phyloP scores from a whole-genome alignment of 2,888 invertebrate species.

The Drosophila melanocephala region DNA sequence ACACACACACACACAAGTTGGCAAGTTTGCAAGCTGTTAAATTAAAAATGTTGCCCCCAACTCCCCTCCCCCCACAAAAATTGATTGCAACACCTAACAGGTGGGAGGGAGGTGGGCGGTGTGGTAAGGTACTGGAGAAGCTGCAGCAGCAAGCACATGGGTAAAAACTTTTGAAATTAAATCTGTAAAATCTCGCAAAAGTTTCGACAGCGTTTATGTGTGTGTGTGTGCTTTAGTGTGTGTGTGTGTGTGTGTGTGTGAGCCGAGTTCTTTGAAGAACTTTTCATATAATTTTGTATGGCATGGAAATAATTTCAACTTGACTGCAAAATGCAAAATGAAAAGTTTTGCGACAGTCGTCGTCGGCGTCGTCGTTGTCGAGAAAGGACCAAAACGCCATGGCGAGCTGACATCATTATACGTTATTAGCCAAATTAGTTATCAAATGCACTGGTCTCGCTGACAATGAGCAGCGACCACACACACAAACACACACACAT shows the following conservation, averaged over 20 bases:
- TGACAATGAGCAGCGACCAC: not conserved
- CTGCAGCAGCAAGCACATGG: constrained; percentile 35
- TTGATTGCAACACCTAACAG: constrained; percentile 68
- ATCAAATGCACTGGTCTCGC: constrained; percentile 46
- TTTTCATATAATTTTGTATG: constrained; percentile 61
- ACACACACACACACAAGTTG: constrained; percentile 8
- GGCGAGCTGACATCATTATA: constrained; percentile 41
- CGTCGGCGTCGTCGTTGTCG: not conserved
- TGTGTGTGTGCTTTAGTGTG: constrained; percentile 11
- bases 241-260: constrained; percentile 29
- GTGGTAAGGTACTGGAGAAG: not conserved
- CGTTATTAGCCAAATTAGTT: constrained; percentile 67
- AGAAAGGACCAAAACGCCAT: constrained; percentile 2
- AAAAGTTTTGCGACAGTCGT: constrained; percentile 22
- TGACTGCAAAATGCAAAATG: constrained; percentile 31
- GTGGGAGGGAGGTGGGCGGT: not conserved
- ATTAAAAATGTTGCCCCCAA: constrained; percentile 58
- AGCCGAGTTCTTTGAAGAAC: constrained; percentile 44
- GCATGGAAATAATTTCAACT: constrained; percentile 56
- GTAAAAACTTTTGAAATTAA: constrained; percentile 71
- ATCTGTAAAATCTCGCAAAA: constrained; percentile 69
- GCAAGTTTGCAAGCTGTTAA: constrained; percentile 51
- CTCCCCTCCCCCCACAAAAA: constrained; percentile 13
- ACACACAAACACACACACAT: not conserved
- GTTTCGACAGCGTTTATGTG: constrained; percentile 26